Evolutionary conservation across 2,888 invertebrate species (phyloP).

Genomic region (Prostheceraeus crozeri): DNA sequence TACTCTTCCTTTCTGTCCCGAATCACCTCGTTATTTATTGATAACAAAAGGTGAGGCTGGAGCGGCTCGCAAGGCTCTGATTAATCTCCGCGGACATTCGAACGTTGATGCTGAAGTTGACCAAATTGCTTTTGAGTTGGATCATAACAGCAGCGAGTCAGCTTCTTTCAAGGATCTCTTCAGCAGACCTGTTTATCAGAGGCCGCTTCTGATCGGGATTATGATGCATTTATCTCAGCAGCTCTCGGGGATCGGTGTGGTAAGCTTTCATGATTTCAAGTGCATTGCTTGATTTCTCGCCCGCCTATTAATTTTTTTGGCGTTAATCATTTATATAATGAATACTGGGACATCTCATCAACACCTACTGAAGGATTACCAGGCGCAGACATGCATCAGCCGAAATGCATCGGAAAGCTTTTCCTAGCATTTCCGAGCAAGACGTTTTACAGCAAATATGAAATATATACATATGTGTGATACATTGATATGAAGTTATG

Average conservation of each 20-base stretch:
- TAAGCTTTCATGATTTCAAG: slow-evolving; percentile 58
- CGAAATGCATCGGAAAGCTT: too few species aligned
- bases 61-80: slow-evolving; percentile 70
- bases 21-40: slow-evolving; percentile 86
- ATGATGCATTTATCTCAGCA: slow-evolving; percentile 96
- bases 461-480: too few species aligned
- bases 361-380: too few species aligned
- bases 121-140: slow-evolving; percentile 65
- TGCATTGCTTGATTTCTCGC: background rate
- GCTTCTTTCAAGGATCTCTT: too few species aligned
- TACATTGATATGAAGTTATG: background rate
- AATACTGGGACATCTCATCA: too few species aligned
- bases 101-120: slow-evolving; percentile 3
- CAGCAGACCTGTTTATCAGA: slow-evolving; percentile 76
- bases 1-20: slow-evolving; percentile 85
- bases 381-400: too few species aligned
- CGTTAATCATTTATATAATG: too few species aligned
- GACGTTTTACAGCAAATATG: background rate
- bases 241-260: slow-evolving; percentile 92
- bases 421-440: too few species aligned
- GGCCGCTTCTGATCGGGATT: slow-evolving; percentile 82
- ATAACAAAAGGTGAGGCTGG: slow-evolving; percentile 88
- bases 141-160: slow-evolving; percentile 80
- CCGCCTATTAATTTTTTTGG: background rate
- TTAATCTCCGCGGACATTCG: slow-evolving; percentile 43